A percentile compares a stretch with the other conserved stretches of the same genome.
These are phyloP conservation scores for Holothuria leucospilota DNA, from an alignment of 53 echinoderm and acorn worm species.

Conservation along the genomic window DNA sequence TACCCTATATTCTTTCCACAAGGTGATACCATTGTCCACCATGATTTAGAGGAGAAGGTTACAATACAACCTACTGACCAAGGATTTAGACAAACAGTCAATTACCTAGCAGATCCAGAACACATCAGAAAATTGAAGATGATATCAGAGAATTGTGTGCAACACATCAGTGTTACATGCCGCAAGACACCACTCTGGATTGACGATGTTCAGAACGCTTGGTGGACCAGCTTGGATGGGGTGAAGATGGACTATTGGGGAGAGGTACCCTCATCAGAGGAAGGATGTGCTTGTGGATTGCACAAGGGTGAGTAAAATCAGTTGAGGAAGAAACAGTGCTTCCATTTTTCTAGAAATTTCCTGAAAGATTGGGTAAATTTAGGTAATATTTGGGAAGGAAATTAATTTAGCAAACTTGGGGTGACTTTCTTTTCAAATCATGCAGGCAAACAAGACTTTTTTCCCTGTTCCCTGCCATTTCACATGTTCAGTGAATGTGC, in stretches of 20 bases:
- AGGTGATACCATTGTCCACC: slow-evolving; percentile 47
- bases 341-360: too few species aligned
- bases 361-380: too few species aligned
- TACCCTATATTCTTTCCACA: too few species aligned
- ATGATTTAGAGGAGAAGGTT: slow-evolving; percentile 20
- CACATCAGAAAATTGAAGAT: slow-evolving; percentile 46
- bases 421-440: too few species aligned
- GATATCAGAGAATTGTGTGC: slow-evolving; percentile 22
- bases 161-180: slow-evolving; percentile 40
- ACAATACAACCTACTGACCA: background rate
- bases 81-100: background rate
- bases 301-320: background rate
- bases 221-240: slow-evolving; percentile 66
- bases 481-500: too few species aligned
- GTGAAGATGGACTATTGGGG: slow-evolving; percentile 67
- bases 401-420: too few species aligned
- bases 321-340: too few species aligned
- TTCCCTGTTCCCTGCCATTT: too few species aligned
- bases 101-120: slow-evolving; percentile 35
- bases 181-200: slow-evolving; percentile 27
- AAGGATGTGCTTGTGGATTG: slow-evolving; percentile 42
- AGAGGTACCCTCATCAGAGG: slow-evolving; percentile 24
- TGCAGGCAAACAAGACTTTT: too few species aligned
- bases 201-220: slow-evolving; percentile 44
- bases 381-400: too few species aligned